Conservation (phyloP, 1,140 invertebrate species). For the Megathymus violae region DNA sequence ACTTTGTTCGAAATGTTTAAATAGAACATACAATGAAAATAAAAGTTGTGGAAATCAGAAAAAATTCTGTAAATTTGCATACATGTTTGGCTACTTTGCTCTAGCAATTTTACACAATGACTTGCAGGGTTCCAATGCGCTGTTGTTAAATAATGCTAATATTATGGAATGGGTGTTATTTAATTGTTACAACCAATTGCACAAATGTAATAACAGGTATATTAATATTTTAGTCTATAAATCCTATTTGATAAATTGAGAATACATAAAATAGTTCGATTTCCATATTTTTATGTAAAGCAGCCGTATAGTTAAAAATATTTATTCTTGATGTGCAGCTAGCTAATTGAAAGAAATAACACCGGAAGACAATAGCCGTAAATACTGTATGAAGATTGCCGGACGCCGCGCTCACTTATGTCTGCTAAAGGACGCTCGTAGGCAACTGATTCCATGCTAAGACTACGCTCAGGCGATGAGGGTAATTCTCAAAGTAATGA, state of each 20-base stretch:
- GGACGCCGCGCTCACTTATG: not conserved
- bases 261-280: no score
- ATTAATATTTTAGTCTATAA: no score
- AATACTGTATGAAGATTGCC: not conserved
- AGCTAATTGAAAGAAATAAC: not conserved
- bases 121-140: not conserved
- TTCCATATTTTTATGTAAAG: no score
- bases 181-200: not conserved
- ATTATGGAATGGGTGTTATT: not conserved
- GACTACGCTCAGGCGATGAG: not conserved
- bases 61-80: not conserved
- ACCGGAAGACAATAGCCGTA: not conserved
- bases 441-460: constrained; percentile 3
- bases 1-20: no score
- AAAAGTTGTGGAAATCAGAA: not conserved
- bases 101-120: not conserved
- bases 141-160: not conserved
- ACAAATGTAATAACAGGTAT: no score
- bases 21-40: not conserved
- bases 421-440: not conserved
- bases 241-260: no score
- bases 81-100: not conserved
- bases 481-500: not conserved
- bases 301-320: not conserved
- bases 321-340: not conserved